A percentile compares a stretch with the other conserved stretches of the same genome.
Conservation (phyloP, 2,888 invertebrate species). For the Pachliopta kotzebuea region DNA sequence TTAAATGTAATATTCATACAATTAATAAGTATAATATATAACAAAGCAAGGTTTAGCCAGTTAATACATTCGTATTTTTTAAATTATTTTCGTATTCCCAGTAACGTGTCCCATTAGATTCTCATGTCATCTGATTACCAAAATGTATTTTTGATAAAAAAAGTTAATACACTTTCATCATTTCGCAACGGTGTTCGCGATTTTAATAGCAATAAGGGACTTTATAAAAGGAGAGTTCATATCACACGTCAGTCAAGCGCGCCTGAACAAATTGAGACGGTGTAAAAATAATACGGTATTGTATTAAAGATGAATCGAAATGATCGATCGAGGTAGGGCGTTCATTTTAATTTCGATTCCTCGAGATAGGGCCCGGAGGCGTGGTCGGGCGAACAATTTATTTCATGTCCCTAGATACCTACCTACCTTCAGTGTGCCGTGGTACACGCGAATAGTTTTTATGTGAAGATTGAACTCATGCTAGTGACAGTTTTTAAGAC, state of each 20-base stretch:
- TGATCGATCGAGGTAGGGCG: conserved; percentile 77
- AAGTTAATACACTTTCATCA: conserved; percentile 30
- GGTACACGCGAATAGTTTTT: conserved; percentile 25
- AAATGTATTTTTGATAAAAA: conserved; percentile 19
- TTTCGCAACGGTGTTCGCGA: conserved; percentile 33
- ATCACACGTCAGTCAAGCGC: conserved; percentile 62
- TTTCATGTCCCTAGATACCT: conserved; percentile 70
- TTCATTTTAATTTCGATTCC: conserved; percentile 78
- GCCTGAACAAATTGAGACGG: conserved; percentile 70
- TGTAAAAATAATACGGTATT: conserved; percentile 71
- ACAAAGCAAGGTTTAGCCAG: no score
- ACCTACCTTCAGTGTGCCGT: conserved; percentile 42
- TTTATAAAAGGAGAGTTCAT: conserved; percentile 51
- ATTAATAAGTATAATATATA: no score
- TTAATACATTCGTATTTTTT: no score
- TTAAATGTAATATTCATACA: no score
- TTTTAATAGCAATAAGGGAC: conserved; percentile 48
- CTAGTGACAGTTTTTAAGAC: conserved; percentile 32
- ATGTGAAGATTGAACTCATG: conserved; percentile 22
- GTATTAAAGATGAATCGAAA: conserved; percentile 74
- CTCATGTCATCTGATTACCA: neutral
- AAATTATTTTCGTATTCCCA: no score
- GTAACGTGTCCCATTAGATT: no score
- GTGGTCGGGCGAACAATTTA: conserved; percentile 75
- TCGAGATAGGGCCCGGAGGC: conserved; percentile 68